These are phyloP conservation scores for Scophthalmus maximus DNA, from an alignment of 2,113 vertebrate genomes.

Conservation along the genomic window DNA sequence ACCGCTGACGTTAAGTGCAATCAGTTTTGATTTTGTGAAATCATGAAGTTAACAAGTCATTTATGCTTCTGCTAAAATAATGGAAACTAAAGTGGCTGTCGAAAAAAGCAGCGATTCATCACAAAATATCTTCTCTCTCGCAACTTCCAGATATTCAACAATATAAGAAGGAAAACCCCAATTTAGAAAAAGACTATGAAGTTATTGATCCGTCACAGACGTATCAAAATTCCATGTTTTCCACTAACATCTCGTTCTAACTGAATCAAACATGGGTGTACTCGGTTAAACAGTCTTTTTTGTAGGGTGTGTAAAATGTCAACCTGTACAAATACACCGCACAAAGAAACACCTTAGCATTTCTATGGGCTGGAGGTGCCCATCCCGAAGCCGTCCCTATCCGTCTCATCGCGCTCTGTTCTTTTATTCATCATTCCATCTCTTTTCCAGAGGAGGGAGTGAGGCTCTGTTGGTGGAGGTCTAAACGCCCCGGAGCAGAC, in stretches of 20 bases:
- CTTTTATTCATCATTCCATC: slow-evolving; percentile 70
- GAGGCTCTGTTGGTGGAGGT: slow-evolving; percentile 49
- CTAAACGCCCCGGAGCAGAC: slow-evolving; percentile 59
- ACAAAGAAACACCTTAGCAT: slow-evolving; percentile 40
- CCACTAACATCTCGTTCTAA: background rate
- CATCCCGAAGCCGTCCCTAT: slow-evolving; percentile 62
- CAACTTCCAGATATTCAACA: too few species aligned
- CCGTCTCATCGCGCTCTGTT: slow-evolving; percentile 51
- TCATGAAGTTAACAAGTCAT: too few species aligned
- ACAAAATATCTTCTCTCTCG: too few species aligned
- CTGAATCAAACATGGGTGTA: background rate
- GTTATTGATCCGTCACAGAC: background rate
- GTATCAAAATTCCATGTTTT: background rate
- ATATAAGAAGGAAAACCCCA: background rate
- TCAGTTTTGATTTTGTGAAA: too few species aligned
- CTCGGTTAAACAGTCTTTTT: background rate
- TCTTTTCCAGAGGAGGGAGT: slow-evolving; percentile 56
- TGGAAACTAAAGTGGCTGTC: too few species aligned
- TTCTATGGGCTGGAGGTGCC: slow-evolving; percentile 44
- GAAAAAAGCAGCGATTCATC: too few species aligned
- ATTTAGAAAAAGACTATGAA: background rate
- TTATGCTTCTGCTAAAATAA: too few species aligned
- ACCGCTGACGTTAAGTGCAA: too few species aligned
- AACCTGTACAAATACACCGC: slow-evolving; percentile 33
- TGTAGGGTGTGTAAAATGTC: slow-evolving; percentile 52